Base-by-base conservation (phyloP, 1,140 invertebrate species). In the Drosophila lini region DNA sequence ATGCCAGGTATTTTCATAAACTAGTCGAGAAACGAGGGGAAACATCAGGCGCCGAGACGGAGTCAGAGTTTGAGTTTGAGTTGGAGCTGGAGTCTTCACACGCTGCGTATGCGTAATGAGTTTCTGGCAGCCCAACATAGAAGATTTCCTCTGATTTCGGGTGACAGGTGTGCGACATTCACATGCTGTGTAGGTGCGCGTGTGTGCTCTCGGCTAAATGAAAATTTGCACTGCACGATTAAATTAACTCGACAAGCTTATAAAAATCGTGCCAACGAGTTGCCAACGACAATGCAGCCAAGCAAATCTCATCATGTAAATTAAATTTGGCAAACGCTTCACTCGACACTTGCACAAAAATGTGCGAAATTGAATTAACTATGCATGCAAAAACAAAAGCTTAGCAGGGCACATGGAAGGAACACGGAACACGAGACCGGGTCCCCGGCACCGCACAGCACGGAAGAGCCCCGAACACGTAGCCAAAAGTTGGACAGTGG, bases 341-440 rank as follows among this genome's bases (percentile, higher is more conserved):
- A 67, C 65, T 76, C 84, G 74, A 83, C 83, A 83, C 83, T 80
- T 88, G 71, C 76, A 88, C 80, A 88, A 83, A 88, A 88, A 83
- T 83, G 80, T 88, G 83, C 84, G 68, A 88, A 89, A 88, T 88
- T 88, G 77, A 89, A 88, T 88, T 88, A 88, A 88, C 86, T 89
- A 88, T 89, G 84, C 84, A 89, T 80, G 76, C 76, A 79, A 86
- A 75, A 81, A 71, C 60, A 80, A 55, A 82, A 62, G 62, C 68
- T 68, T 47, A 69, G 57, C 52, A 31, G 36, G 38, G 45, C 47
- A 71, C 50, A 53, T 5, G 55, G 40, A 55, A 53, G 55, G 31
- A 55, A 53, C 62, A 65, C 25, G 55, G 15, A 60, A n/a, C 50
- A 25, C 16, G 58, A 8, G 55, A 28, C 25, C 19, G 34, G 40